Percentiles rank a stretch among this genome's conserved stretches.
Evolutionary conservation across 2,888 invertebrate species (phyloP).

Genomic region (Mactromeris polynyma): DNA sequence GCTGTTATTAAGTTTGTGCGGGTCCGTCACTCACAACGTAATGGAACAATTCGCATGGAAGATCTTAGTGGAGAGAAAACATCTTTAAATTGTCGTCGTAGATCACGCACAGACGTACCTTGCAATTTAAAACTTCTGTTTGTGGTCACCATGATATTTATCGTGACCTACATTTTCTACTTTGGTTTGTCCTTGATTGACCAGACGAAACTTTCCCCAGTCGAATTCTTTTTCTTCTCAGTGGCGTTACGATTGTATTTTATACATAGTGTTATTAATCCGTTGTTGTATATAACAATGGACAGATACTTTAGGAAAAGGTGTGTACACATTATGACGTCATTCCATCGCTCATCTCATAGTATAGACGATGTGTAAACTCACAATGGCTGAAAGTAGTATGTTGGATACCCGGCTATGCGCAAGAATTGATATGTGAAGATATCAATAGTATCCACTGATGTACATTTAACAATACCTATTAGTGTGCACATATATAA

Average conservation of each 20-base stretch:
- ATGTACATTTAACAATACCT: too few species aligned
- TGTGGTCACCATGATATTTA: slow-evolving; percentile 59
- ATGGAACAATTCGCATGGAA: slow-evolving; percentile 1
- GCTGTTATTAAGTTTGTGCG: slow-evolving; percentile 47
- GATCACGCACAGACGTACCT: slow-evolving; percentile 42
- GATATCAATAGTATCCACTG: too few species aligned
- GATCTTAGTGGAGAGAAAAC: neutral
- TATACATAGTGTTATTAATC: slow-evolving; percentile 61
- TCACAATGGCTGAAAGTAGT: too few species aligned
- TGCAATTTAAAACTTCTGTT: slow-evolving; percentile 57
- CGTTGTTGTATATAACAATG: slow-evolving; percentile 59
- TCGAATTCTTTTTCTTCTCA: slow-evolving; percentile 52
- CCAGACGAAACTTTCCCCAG: slow-evolving; percentile 49
- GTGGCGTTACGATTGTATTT: slow-evolving; percentile 58
- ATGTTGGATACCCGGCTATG: too few species aligned
- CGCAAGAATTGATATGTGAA: too few species aligned
- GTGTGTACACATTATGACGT: slow-evolving; percentile 15
- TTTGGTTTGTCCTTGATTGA: slow-evolving; percentile 54
- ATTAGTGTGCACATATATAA: too few species aligned
- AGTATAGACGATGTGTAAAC: slow-evolving; percentile 3
- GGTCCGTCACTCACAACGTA: slow-evolving; percentile 10
- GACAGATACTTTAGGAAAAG: slow-evolving; percentile 54
- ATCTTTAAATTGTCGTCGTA: slow-evolving; percentile 25
- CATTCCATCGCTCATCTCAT: neutral
- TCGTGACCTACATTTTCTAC: slow-evolving; percentile 59